A percentile compares a stretch with the other conserved stretches of the same genome.
Evolutionary conservation across 2,113 vertebrate species (phyloP).

Genomic region (Mustela lutreola): DNA sequence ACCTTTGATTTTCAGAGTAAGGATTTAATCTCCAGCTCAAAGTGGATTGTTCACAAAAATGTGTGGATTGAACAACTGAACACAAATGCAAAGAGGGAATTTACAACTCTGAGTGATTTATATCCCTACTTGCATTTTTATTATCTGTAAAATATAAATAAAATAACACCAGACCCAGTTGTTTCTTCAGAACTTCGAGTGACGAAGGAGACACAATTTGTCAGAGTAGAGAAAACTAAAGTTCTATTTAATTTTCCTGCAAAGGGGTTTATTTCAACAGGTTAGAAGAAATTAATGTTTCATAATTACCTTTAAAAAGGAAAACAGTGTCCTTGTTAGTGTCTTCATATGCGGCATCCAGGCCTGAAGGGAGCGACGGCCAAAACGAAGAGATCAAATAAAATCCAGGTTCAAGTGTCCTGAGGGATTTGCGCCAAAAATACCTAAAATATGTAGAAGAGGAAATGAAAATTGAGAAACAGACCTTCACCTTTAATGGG

Average conservation of each 20-base stretch:
- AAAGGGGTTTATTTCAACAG: not conserved
- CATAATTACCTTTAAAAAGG: conserved; percentile 85
- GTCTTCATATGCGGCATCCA: conserved; percentile 89
- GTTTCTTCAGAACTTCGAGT: not conserved
- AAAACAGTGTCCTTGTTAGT: conserved; percentile 72
- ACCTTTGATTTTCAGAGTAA: not conserved
- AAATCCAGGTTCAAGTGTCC: conserved; percentile 69
- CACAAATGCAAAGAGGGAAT: not conserved
- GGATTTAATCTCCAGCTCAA: not conserved
- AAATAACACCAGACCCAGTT: not conserved
- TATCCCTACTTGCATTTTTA: not conserved
- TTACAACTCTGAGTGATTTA: not conserved
- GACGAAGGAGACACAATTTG: not conserved
- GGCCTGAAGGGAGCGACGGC: conserved; percentile 87
- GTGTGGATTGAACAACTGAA: not conserved
- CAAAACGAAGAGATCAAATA: conserved; percentile 88
- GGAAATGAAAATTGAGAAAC: not conserved
- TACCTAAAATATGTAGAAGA: conserved; percentile 84
- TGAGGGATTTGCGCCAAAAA: conserved; percentile 89
- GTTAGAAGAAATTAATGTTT: not conserved
- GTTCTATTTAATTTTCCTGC: not conserved
- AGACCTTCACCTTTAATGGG: not conserved
- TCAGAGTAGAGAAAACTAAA: not conserved
- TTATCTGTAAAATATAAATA: not conserved
- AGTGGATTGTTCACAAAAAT: not conserved